Conservation (phyloP, 2,113 vertebrate genomes). For the Cranoglanis bouderius region DNA sequence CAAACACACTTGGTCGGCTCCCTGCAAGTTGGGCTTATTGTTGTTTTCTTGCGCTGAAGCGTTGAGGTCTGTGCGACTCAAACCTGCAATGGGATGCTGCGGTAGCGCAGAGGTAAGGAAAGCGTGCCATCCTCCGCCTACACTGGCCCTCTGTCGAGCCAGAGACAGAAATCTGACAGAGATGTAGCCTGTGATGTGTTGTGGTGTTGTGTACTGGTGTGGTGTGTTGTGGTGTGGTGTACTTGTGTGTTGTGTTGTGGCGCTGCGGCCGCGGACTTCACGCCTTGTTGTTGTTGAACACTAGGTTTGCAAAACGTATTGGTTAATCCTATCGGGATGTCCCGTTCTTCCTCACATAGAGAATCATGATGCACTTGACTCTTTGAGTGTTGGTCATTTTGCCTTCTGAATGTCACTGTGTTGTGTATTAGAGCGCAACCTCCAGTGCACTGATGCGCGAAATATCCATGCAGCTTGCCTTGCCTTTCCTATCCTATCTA, state of each 20-base stretch:
- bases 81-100: slow-evolving; percentile 81
- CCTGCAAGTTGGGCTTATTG: slow-evolving; percentile 65
- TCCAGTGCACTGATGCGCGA: slow-evolving; percentile 14
- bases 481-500: background rate
- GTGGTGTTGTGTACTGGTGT: background rate
- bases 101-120: slow-evolving; percentile 77
- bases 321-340: slow-evolving; percentile 64
- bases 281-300: slow-evolving; percentile 22
- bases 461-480: background rate
- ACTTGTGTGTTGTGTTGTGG: background rate
- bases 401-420: background rate
- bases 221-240: background rate
- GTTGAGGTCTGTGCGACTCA: slow-evolving; percentile 62
- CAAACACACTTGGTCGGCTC: slow-evolving; percentile 56
- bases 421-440: background rate
- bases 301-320: slow-evolving; percentile 32
- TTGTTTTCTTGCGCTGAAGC: slow-evolving; percentile 66
- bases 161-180: background rate
- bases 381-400: slow-evolving; percentile 1
- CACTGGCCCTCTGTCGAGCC: background rate
- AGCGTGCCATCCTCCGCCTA: slow-evolving; percentile 21
- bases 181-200: background rate
- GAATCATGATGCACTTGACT: background rate
- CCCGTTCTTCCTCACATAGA: background rate
- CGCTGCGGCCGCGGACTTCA: slow-evolving; percentile 9